Conservation (phyloP, 2,888 invertebrate species). For the Panopea generosa region DNA sequence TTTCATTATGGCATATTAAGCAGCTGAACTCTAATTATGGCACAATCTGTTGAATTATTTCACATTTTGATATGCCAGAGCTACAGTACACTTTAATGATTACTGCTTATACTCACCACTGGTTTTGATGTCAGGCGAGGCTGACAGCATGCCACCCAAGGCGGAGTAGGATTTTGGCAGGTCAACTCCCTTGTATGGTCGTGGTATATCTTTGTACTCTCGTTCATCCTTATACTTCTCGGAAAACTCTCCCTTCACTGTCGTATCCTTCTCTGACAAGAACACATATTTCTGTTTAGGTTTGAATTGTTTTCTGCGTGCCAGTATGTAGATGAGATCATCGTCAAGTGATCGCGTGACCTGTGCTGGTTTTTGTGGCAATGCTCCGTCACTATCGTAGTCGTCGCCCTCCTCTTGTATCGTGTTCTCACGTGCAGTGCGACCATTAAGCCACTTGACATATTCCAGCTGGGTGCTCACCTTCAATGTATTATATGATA, state of each 20-base stretch:
- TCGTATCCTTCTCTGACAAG: slow-evolving; percentile 78
- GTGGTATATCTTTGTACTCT: slow-evolving; percentile 65
- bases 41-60: too few relatives aligned
- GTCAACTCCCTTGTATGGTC: slow-evolving; percentile 61
- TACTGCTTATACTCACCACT: too few relatives aligned
- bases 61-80: too few relatives aligned
- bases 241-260: slow-evolving; percentile 73
- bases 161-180: slow-evolving; percentile 68
- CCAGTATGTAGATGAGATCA: slow-evolving; percentile 60
- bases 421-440: slow-evolving; percentile 30
- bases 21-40: too few relatives aligned
- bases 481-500: too few relatives aligned
- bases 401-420: slow-evolving; percentile 34
- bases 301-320: slow-evolving; percentile 41
- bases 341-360: slow-evolving; percentile 60
- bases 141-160: slow-evolving; percentile 53
- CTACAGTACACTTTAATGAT: too few relatives aligned
- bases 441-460: slow-evolving; percentile 62
- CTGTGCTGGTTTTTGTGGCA: slow-evolving; percentile 21
- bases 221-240: slow-evolving; percentile 69
- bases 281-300: slow-evolving; percentile 72
- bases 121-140: slow-evolving; percentile 16
- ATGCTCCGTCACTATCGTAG: slow-evolving; percentile 24
- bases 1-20: too few relatives aligned
- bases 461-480: slow-evolving; percentile 70